Base-by-base conservation (phyloP, 2,797 vertebrate genomes). In the Paratrypauchen microcephalus region DNA sequence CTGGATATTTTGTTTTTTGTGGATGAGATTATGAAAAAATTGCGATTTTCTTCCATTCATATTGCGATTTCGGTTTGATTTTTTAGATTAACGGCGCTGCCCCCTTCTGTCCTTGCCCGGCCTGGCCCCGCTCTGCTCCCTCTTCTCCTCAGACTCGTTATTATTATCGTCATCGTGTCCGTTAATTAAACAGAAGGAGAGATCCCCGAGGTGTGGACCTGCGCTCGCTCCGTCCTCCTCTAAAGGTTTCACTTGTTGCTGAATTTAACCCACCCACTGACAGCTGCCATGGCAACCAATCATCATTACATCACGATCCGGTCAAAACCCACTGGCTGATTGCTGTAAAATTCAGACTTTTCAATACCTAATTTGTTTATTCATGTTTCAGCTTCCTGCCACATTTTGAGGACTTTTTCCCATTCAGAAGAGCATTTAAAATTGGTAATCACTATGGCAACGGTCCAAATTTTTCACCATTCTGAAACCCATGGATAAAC, bases 241-340 rank as follows among this genome's bases (percentile, higher is more conserved):
- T 19, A 11, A 48, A 54, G 30, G 11, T 12, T 26, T 64, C 41
- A 64, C 62, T 64, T 64, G 62, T 64, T 64, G 62, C 41, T 28
- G 41, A 48, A 47, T 64, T 47, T 64, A 28, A 47, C 39, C 61
- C 62, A 47, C 62, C 62, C 62, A 64, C 62, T 64, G 21, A 64
- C 62, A 64, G 62, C 62, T 64, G 62, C 62, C 62, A 64, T 64
- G 62, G 62, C 41, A 64, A 64, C 62, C 62, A 48, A 64, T 64
- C 62, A 64, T 26, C 41, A 41, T 64, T 64, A 64, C 41, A 47
- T 64, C 62, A 64, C 62, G 41, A 8, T 18, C 62, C 41, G 41
- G 62, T 47, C 41, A 64, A 26, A 64, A 47, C 23, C 21, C n/a
- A 3, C n/a, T 13, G 36, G 32, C 36, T 23, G 60, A 41, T 41